Base-by-base conservation (phyloP, 2,888 invertebrate species). In the Mimas tiliae region DNA sequence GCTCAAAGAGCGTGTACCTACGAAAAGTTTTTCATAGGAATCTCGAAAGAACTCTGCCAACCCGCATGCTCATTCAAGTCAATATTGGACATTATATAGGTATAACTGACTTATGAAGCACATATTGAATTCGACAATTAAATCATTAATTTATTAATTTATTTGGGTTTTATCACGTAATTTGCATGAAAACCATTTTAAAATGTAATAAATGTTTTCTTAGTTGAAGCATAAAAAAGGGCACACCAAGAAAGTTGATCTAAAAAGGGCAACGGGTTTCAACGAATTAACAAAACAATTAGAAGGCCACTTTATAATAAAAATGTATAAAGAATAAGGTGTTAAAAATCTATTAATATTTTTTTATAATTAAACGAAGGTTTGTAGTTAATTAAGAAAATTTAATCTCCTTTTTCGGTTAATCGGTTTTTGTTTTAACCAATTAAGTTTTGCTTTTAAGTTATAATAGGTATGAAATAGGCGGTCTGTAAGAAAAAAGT, bases 211-310 rank as follows among this genome's bases (percentile, higher is more conserved):
- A 50, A 50, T 9, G 19, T 50, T 8, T 16, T 19, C 8, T 50
- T 19, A 9, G 7, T 4, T 45, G 45, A 45, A 45, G 14, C 45
- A 45, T 14, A 12, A 9, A 42, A 11, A 42, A 50, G 50, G 19
- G 38, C 19, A 12, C 19, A 38, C 6, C 19, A 38, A 12, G 58
- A 58, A 58, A 58, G 58, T 58, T 58, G 58, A 58, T 42, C 6
- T 42, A 58, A 16, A 27, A 55, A 58, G 58, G 38, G 38, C 58
- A 19, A 58, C 58, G 4, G 7, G 58, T 58, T 58, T 58, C 9
- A 19, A 42, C 12, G 11, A 16, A 38, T 0, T 12, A 58, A 16
- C 34, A 38, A 55, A 58, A 19, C 33, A 55, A 16, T 16, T 16
- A 38, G 55, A 58, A 58, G 38, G 42, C 6, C 58, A 12, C 19